Base-by-base conservation (phyloP, 2,113 vertebrate genomes). In the Cepphus grylle region DNA sequence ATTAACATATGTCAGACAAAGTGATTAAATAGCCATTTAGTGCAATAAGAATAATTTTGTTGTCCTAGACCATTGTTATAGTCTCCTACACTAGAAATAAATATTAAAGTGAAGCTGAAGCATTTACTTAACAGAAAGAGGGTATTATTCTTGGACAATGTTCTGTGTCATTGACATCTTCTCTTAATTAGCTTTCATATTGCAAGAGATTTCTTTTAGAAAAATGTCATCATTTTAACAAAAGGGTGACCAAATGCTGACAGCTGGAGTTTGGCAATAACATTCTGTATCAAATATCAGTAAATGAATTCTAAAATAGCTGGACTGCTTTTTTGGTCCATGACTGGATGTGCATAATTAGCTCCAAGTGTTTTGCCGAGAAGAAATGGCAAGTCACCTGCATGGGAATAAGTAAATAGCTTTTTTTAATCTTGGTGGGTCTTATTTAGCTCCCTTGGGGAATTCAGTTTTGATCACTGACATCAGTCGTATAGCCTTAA, bases 231-330 rank as follows among this genome's bases (percentile, higher is more conserved):
- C 5, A 9, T 90, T 96, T 83, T 93, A 93, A 94, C 81, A 93
- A 93, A 97, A 94, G 70, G 59, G 79, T 96, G 91, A 90, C 93
- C 95, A 88, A 93, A 77, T 17, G 67, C 70, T 90, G 89, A 67
- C 89, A 95, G 74, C 85, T 95, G 91, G 86, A 95, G 66, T 89
- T 94, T 69, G 70, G 42, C 80, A 94, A 59, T 88, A 80, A 58
- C 6, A 23, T 88, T 96, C 67, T 80, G 55, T 82, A 91, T 96
- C 50, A 85, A 85, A 38, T 91, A 94, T 38, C 84, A 89, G 56
- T 91, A 94, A 91, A 93, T 88, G 71, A 90, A 85, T 87, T 86
- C 91, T 96, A 73, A 96, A 95, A 97, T 89, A 95, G 67, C 71
- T 83, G 81, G 43, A 88, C 67, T 96, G 45, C 70, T 86, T 96